Evolutionary conservation across 2,888 invertebrate genomes (phyloP).

Genomic region (Spisula subtruncata): DNA sequence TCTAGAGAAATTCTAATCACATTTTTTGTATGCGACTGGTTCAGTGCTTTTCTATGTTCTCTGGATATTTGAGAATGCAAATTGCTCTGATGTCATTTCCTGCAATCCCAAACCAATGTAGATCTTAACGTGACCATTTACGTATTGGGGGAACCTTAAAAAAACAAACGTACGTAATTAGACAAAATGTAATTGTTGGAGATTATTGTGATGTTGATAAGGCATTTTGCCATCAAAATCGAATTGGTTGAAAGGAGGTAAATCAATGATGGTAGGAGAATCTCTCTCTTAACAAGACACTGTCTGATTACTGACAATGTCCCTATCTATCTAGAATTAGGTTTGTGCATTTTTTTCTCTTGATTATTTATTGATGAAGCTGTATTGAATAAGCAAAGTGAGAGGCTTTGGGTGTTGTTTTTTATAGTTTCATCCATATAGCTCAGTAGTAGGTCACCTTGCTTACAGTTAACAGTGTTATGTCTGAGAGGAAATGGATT

Average conservation of each 20-base stretch:
- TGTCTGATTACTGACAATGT: constrained; percentile 30
- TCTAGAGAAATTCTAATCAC: neutral
- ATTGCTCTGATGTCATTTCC: constrained; percentile 10
- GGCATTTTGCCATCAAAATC: constrained; percentile 31
- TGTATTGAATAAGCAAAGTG: constrained; percentile 10
- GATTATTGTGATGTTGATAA: constrained; percentile 26
- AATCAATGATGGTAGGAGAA: constrained; percentile 30
- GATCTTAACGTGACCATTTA: neutral
- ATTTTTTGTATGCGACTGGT: neutral
- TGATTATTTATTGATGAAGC: constrained; percentile 28
- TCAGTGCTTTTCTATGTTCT: neutral
- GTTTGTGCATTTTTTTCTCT: constrained; percentile 15
- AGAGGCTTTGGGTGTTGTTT: neutral
- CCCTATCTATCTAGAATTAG: constrained; percentile 33
- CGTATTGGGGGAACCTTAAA: neutral
- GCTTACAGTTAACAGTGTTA: neutral
- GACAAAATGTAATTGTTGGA: constrained; percentile 13
- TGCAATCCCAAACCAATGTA: neutral
- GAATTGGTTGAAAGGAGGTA: constrained; percentile 28
- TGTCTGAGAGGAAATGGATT: neutral
- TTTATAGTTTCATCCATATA: neutral
- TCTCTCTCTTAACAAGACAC: constrained; percentile 19
- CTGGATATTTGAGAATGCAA: neutral
- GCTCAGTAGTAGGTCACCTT: neutral
- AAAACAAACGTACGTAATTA: neutral